Evolutionary conservation across 2,888 invertebrate species (phyloP).

Genomic region (Drosophila macrospina): DNA sequence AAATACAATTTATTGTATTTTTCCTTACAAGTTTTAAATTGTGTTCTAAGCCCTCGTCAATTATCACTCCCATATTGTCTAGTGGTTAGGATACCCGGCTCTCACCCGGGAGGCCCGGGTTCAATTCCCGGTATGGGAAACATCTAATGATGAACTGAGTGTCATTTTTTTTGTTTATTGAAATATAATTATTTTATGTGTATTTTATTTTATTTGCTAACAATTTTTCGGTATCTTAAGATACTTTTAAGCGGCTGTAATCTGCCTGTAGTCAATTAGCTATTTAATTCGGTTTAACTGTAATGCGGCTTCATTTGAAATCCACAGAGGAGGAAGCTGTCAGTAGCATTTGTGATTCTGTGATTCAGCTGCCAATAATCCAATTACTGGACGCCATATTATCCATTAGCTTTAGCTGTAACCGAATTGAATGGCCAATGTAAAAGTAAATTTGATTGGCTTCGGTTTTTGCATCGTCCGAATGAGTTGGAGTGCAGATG

Average conservation of each 20-base stretch:
- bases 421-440: conserved; percentile 31
- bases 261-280: conserved; percentile 17
- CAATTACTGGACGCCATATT: conserved; percentile 59
- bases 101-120: conserved; percentile 76
- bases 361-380: conserved; percentile 60
- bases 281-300: conserved; percentile 34
- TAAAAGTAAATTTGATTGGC: conserved; percentile 53
- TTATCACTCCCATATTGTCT: conserved; percentile 69
- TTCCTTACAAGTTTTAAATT: background rate
- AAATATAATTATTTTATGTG: no score
- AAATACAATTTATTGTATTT: background rate
- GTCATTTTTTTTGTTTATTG: background rate
- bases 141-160: background rate
- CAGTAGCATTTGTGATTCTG: conserved; percentile 16
- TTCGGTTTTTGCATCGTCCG: conserved; percentile 35
- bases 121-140: conserved; percentile 76
- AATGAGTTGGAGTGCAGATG: background rate
- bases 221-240: background rate
- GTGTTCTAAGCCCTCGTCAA: rapidly evolving
- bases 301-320: conserved; percentile 32
- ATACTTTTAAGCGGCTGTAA: background rate
- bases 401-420: conserved; percentile 51
- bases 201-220: background rate
- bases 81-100: conserved; percentile 77
- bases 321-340: background rate